A percentile compares a stretch with the other conserved stretches of the same genome.
These are phyloP conservation scores for Hyppa rectilinea DNA, from an alignment of 2,888 invertebrate species.

Conservation along the genomic window DNA sequence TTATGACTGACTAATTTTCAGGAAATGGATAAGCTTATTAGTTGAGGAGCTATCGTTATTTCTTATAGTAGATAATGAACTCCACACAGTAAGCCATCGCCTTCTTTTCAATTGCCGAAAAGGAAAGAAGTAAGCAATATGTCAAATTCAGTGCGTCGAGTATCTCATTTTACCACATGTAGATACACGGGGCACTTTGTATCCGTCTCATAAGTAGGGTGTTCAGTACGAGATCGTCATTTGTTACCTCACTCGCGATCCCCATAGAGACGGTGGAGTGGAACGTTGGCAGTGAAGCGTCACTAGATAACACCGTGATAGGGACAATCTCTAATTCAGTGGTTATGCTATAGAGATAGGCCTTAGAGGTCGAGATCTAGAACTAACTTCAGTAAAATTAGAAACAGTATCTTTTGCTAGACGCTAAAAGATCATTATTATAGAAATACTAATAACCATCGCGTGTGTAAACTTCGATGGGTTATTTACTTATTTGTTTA, in stretches of 20 bases:
- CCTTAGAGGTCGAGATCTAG: not conserved
- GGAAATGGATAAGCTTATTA: not conserved
- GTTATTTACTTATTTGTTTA: too few relatives aligned
- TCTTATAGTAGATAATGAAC: not conserved
- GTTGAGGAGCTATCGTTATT: not conserved
- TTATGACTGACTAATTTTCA: not conserved
- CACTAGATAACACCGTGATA: not conserved
- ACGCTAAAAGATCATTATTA: not conserved
- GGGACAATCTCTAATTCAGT: not conserved
- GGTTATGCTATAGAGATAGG: not conserved
- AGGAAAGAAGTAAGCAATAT: not conserved
- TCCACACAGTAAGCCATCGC: not conserved
- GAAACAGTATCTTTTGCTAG: not conserved
- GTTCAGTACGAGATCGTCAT: constrained; percentile 4
- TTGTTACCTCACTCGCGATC: constrained; percentile 11
- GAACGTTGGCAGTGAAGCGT: constrained; percentile 12
- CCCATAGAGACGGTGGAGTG: not conserved
- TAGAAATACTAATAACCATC: not conserved
- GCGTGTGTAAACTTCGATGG: not conserved
- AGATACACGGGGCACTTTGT: not conserved
- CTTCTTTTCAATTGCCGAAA: not conserved
- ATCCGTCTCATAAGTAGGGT: constrained; percentile 8
- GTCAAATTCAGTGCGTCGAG: not conserved
- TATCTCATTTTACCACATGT: not conserved
- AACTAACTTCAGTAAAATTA: not conserved